These are phyloP conservation scores for Hydrozoanthus gracilis DNA, from an alignment of 92 coral and sea anemone species.

Conservation along the genomic window DNA sequence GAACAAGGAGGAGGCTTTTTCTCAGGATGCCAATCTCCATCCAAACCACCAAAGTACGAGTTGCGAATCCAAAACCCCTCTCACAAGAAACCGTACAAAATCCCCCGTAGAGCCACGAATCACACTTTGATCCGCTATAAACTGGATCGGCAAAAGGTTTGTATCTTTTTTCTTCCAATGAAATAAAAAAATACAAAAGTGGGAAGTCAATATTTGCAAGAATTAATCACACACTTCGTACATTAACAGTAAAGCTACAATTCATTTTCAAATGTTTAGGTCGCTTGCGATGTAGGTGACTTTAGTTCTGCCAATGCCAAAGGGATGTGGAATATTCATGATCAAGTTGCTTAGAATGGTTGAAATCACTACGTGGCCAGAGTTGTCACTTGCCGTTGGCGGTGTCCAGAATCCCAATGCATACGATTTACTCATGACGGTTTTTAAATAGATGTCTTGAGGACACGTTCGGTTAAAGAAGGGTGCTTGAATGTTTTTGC, in stretches of 20 bases:
- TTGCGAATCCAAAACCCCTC: no score
- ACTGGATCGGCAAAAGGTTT: no score
- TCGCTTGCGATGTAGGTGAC: slow-evolving; percentile 18
- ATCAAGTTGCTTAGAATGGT: background rate
- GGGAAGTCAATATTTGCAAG: no score
- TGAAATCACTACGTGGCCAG: slow-evolving; percentile 8
- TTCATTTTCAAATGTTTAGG: slow-evolving; percentile 5
- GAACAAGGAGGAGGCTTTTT: no score
- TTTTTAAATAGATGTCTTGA: background rate
- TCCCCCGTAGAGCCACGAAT: no score
- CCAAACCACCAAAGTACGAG: no score
- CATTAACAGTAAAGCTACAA: slow-evolving; percentile 23
- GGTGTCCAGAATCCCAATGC: slow-evolving; percentile 35
- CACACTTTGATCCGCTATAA: no score
- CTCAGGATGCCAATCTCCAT: no score
- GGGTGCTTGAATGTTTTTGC: slow-evolving; percentile 5
- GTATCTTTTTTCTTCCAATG: no score
- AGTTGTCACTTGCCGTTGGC: slow-evolving; percentile 41
- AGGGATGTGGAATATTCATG: slow-evolving; percentile 1
- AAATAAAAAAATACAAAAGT: no score
- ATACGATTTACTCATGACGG: slow-evolving; percentile 23
- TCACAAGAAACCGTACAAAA: no score
- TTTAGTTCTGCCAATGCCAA: slow-evolving; percentile 5
- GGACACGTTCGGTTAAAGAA: slow-evolving; percentile 32
- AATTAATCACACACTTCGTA: slow-evolving; percentile 9